Percentiles rank a stretch among this genome's conserved stretches.
These are phyloP conservation scores for Octopus sinensis DNA, from an alignment of 1,140 invertebrate genomes.

Conservation along the genomic window DNA sequence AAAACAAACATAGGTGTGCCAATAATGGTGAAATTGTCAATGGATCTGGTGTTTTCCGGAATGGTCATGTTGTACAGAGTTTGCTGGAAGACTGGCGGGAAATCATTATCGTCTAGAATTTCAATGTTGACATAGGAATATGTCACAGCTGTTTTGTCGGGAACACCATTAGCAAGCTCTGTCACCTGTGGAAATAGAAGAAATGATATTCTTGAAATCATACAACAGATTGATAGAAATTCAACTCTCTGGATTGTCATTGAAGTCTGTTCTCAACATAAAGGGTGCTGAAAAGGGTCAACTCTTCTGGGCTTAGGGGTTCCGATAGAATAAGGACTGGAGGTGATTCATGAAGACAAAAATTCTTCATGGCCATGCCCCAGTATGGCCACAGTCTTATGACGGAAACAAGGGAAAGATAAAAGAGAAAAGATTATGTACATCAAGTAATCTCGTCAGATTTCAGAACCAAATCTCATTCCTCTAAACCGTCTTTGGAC, in stretches of 20 bases:
- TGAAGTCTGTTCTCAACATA: neutral
- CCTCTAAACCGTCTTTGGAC: too few species aligned
- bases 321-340: neutral
- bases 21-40: neutral
- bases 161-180: neutral
- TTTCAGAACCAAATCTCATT: too few species aligned
- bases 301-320: neutral
- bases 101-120: neutral
- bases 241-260: neutral
- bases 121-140: neutral
- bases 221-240: neutral
- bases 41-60: neutral
- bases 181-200: neutral
- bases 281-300: neutral
- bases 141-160: neutral
- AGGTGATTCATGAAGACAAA: neutral
- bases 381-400: too few species aligned
- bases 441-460: too few species aligned
- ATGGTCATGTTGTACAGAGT: neutral
- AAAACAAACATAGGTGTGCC: neutral
- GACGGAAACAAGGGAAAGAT: too few species aligned
- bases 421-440: too few species aligned
- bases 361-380: neutral
- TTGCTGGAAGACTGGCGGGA: neutral
- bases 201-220: neutral